Conservation (phyloP, 2,888 invertebrate species). For the Dasypogon diadema region DNA sequence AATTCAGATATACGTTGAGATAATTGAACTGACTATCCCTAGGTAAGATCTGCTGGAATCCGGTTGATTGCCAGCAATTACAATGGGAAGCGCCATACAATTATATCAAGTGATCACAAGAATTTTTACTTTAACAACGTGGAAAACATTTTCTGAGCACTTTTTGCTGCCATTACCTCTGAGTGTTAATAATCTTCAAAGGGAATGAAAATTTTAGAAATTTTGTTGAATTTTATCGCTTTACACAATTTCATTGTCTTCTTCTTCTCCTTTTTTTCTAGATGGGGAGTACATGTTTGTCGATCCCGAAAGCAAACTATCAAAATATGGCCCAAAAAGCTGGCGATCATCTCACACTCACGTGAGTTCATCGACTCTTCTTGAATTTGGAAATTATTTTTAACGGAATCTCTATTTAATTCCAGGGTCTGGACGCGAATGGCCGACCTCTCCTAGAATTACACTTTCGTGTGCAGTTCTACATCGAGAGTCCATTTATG, state of each 20-base stretch:
- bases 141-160: slow-evolving; percentile 1
- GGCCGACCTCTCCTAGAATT: slow-evolving; percentile 90
- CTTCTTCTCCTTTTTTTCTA: slow-evolving; percentile 70
- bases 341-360: slow-evolving; percentile 95
- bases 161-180: background rate
- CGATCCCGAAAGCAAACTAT: slow-evolving; percentile 93
- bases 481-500: slow-evolving; percentile 91
- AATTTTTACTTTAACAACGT: slow-evolving; percentile 43
- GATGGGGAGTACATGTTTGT: slow-evolving; percentile 97
- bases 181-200: slow-evolving; percentile 23
- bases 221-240: background rate
- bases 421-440: slow-evolving; percentile 88
- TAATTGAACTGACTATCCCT: slow-evolving; percentile 28
- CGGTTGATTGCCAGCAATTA: slow-evolving; percentile 51
- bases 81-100: slow-evolving; percentile 52
- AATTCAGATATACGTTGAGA: slow-evolving; percentile 42
- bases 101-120: slow-evolving; percentile 48
- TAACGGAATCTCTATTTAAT: slow-evolving; percentile 56
- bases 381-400: background rate
- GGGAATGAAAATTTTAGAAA: background rate
- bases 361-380: slow-evolving; percentile 70
- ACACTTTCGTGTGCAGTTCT: slow-evolving; percentile 93
- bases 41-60: slow-evolving; percentile 47
- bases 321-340: slow-evolving; percentile 96
- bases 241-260: background rate